phyloP scores from a whole-genome alignment of 2,797 vertebrate genomes.

The Carapus acus region DNA sequence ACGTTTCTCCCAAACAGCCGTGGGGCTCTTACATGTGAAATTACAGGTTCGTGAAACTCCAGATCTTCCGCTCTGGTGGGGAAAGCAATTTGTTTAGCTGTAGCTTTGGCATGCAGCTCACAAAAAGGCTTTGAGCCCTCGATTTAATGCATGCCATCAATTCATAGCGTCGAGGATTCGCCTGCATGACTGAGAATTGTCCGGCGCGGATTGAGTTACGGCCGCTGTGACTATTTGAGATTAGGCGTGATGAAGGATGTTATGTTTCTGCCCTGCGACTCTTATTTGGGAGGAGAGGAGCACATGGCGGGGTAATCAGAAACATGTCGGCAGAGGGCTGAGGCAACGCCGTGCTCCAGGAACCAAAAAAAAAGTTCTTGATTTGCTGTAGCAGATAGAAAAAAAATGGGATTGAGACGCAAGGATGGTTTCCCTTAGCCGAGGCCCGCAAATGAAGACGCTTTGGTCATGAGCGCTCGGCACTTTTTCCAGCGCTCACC shows the following conservation, averaged over 20 bases:
- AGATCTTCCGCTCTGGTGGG: conserved; percentile 26
- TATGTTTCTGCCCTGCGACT: conserved; percentile 32
- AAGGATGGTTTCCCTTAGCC: conserved; percentile 47
- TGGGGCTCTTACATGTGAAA: conserved; percentile 24
- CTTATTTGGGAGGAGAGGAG: conserved; percentile 44
- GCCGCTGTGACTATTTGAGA: conserved; percentile 49
- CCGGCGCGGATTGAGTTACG: conserved; percentile 43
- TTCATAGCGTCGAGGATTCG: conserved; percentile 50
- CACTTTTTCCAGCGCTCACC: conserved; percentile 58
- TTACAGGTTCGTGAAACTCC: conserved; percentile 23
- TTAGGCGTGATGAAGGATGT: conserved; percentile 48
- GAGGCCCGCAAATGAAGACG: conserved; percentile 56
- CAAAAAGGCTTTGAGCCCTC: conserved; percentile 32
- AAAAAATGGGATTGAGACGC: conserved; percentile 44
- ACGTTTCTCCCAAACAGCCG: conserved; percentile 8
- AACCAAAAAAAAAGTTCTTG: conserved; percentile 19
- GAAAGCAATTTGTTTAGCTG: conserved; percentile 43
- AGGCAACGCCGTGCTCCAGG: conserved; percentile 15
- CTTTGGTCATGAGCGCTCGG: conserved; percentile 48
- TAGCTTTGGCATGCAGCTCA: conserved; percentile 35
- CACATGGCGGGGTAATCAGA: conserved; percentile 56
- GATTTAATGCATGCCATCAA: conserved; percentile 50
- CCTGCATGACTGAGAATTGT: conserved; percentile 50
- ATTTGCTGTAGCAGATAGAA: conserved; percentile 46
- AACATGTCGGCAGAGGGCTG: conserved; percentile 34